Base-by-base conservation (phyloP, 2,888 invertebrate species). In the Diachrysia chrysitis region DNA sequence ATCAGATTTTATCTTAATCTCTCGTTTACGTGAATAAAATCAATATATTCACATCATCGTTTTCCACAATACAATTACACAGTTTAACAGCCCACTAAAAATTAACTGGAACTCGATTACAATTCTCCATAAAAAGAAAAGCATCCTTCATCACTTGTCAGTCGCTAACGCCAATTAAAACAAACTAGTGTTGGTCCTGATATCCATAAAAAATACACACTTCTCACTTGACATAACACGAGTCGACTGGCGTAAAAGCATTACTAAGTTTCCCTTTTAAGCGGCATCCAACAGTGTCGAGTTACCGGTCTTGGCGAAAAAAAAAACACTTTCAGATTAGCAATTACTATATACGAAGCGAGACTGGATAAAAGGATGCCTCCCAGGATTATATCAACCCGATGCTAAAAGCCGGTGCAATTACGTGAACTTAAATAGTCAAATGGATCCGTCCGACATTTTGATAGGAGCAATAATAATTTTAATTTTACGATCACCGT, bases 241-340 rank as follows among this genome's bases (percentile, higher is more conserved):
- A 87, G 67, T 87, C 87, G 90, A 93, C 87, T 91, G 87, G 92
- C 92, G 91, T 92, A 91, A 91, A 93, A 83, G 92, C 88, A 90
- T 93, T 92, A 93, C 92, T 85, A 80, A 88, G 90, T 89, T 92
- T 91, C 87, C 91, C 92, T 92, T 93, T 93, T 93, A 92, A 91
- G 89, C 86, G 85, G 84, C 84, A 80, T 83, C 86, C 86, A 85
- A 87, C 85, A 85, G 93, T 92, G 90, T 94, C 90, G 80, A 73
- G 91, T 93, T 93, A 90, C 92, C 83, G 77, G 85, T 75, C 60
- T 65, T 69, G 73, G 70, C 66, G 67, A 71, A 78, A 84, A 86
- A 89, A 87, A 90, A 87, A 86, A 82, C 48, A 51, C 79, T 77
- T 76, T 64, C 71, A 85, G 88, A 89, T 89, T 89, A 89, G 88